phyloP scores from a whole-genome alignment of 53 echinoderm and acorn worm species.

The Holothuria scabra region DNA sequence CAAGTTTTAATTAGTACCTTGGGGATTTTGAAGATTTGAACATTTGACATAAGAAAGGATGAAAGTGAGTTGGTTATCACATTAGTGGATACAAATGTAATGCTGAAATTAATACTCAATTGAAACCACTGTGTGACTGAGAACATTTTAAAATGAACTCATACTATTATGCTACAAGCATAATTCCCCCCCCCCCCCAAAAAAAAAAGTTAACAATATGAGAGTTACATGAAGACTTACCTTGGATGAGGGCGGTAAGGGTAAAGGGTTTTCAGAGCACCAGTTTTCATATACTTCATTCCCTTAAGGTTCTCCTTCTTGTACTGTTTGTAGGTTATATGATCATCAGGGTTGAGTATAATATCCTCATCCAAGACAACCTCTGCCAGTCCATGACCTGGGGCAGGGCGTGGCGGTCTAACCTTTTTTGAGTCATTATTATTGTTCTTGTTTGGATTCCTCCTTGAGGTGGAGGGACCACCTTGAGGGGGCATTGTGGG shows the following conservation, averaged over 20 bases:
- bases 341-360: constrained; percentile 12
- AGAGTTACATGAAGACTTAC: constrained; percentile 20
- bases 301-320: constrained; percentile 31
- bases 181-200: no score
- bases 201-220: no score
- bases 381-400: constrained; percentile 21
- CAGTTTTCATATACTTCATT: constrained; percentile 44
- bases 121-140: no score
- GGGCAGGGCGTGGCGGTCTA: constrained; percentile 6
- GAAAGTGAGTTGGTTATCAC: no score
- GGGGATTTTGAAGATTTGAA: no score
- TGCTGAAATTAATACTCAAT: no score
- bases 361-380: constrained; percentile 33
- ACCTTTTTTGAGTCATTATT: constrained; percentile 19
- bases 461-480: constrained; percentile 14
- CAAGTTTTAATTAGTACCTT: no score
- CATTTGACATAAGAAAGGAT: no score
- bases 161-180: no score
- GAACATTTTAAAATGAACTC: no score
- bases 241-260: constrained; percentile 74
- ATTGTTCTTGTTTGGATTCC: constrained; percentile 29
- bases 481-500: constrained; percentile 32
- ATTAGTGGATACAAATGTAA: no score
- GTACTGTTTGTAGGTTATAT: background rate
- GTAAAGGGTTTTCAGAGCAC: constrained; percentile 66